These are phyloP conservation scores for Sesamia inferens DNA, from an alignment of 2,888 invertebrate genomes.

Conservation along the genomic window DNA sequence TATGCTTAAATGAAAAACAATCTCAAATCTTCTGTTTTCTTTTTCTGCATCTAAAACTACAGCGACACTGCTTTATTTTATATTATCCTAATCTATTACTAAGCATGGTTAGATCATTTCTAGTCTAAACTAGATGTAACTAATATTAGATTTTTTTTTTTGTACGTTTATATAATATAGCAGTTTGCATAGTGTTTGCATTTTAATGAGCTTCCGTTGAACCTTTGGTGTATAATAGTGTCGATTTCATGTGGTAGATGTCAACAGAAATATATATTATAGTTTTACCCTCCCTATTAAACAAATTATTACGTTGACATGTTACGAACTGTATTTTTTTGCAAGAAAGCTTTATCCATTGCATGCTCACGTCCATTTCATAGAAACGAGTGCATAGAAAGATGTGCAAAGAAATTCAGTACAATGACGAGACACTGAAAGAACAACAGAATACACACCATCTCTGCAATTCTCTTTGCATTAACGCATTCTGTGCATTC, in stretches of 20 bases:
- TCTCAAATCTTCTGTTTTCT: conserved; percentile 4
- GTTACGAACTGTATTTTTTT: conserved; percentile 86
- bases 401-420: conserved; percentile 89
- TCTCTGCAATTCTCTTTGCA: conserved; percentile 81
- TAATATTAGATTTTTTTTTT: background rate
- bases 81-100: too few species aligned
- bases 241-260: conserved; percentile 58
- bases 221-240: conserved; percentile 50
- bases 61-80: too few species aligned
- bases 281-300: conserved; percentile 26
- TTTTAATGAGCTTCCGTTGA: conserved; percentile 28
- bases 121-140: background rate
- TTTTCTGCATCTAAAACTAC: conserved; percentile 5
- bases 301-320: conserved; percentile 61
- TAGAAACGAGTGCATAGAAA: conserved; percentile 89
- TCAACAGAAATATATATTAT: conserved; percentile 48
- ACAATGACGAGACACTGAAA: conserved; percentile 62
- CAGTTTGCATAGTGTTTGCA: conserved; percentile 22
- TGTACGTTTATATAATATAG: background rate
- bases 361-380: conserved; percentile 69
- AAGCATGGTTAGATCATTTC: conserved; percentile 15
- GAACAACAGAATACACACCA: conserved; percentile 59
- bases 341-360: conserved; percentile 74
- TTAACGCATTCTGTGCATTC: conserved; percentile 87
- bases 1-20: too few species aligned